Percentiles rank a stretch among this genome's conserved stretches.
phyloP scores from a whole-genome alignment of 2,113 vertebrate genomes.

The Synchiropus splendidus region DNA sequence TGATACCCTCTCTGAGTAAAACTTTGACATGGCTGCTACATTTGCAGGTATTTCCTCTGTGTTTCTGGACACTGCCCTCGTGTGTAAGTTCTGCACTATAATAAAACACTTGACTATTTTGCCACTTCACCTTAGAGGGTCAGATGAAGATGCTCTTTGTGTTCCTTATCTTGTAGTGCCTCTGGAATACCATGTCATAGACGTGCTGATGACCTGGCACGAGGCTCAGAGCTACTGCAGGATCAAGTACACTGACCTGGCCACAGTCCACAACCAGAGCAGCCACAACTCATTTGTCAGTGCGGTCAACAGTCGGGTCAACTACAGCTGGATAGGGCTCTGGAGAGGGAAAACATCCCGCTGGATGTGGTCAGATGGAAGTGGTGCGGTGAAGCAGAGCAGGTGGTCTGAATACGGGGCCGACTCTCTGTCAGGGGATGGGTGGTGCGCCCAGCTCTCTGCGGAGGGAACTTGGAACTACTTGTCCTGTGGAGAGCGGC shows the following conservation, averaged over 20 bases:
- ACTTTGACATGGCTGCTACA: too few species aligned
- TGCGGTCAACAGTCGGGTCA: not conserved
- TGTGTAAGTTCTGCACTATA: too few species aligned
- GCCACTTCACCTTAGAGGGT: too few species aligned
- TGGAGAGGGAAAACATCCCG: not conserved
- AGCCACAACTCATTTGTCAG: not conserved
- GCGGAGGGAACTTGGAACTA: not conserved
- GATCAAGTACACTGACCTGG: conserved; percentile 16
- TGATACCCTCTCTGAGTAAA: too few species aligned
- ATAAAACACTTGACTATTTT: too few species aligned
- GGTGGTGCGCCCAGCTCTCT: not conserved
- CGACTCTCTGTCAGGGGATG: fast-evolving
- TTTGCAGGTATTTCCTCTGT: too few species aligned
- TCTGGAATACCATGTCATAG: conserved; percentile 10
- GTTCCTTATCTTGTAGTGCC: not conserved
- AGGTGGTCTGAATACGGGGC: not conserved
- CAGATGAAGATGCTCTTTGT: not conserved
- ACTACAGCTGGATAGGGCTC: conserved; percentile 14
- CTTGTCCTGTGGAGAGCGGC: fast-evolving
- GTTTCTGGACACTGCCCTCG: too few species aligned
- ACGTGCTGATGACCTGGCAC: conserved; percentile 1
- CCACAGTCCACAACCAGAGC: conserved; percentile 2
- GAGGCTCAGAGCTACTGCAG: conserved; percentile 24
- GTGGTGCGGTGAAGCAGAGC: not conserved
- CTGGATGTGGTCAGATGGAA: conserved; percentile 24